These are phyloP conservation scores for Morone saxatilis DNA, from an alignment of 2,113 vertebrate genomes.

Conservation along the genomic window DNA sequence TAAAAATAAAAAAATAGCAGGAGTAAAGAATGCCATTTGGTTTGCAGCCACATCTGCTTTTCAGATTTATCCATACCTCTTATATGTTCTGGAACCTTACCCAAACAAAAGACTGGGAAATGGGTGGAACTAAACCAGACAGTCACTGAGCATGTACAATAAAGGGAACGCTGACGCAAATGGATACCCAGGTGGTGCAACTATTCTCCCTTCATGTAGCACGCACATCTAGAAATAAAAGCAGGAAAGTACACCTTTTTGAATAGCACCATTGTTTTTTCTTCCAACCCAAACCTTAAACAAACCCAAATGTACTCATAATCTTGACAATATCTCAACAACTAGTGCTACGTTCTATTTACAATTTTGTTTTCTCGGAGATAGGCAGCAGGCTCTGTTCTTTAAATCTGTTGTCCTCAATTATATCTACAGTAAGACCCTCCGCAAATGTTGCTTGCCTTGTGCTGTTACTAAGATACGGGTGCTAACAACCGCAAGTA, in stretches of 20 bases:
- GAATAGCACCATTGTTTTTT: conserved; percentile 61
- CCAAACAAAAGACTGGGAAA: conserved; percentile 76
- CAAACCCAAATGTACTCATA: not conserved
- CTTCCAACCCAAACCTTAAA: conserved; percentile 35
- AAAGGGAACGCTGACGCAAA: conserved; percentile 67
- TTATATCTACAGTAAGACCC: conserved; percentile 65
- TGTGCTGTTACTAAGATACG: conserved; percentile 80
- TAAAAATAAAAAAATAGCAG: conserved; percentile 13
- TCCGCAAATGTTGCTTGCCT: conserved; percentile 52
- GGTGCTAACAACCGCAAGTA: conserved; percentile 70
- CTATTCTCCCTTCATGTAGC: conserved; percentile 48
- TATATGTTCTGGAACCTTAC: conserved; percentile 38
- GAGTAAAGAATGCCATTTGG: conserved; percentile 49
- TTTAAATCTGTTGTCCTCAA: conserved; percentile 12
- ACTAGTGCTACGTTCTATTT: not conserved
- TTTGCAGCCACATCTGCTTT: conserved; percentile 80
- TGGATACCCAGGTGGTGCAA: conserved; percentile 66
- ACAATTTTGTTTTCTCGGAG: conserved; percentile 11
- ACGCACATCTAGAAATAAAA: conserved; percentile 47
- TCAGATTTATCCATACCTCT: conserved; percentile 70
- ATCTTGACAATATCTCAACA: conserved; percentile 5
- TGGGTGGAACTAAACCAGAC: conserved; percentile 67
- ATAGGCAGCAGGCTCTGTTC: conserved; percentile 18
- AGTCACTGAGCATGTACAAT: conserved; percentile 57
- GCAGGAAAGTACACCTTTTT: conserved; percentile 60